Conservation (phyloP, 1,140 invertebrate genomes). For the Lineus longissimus region DNA sequence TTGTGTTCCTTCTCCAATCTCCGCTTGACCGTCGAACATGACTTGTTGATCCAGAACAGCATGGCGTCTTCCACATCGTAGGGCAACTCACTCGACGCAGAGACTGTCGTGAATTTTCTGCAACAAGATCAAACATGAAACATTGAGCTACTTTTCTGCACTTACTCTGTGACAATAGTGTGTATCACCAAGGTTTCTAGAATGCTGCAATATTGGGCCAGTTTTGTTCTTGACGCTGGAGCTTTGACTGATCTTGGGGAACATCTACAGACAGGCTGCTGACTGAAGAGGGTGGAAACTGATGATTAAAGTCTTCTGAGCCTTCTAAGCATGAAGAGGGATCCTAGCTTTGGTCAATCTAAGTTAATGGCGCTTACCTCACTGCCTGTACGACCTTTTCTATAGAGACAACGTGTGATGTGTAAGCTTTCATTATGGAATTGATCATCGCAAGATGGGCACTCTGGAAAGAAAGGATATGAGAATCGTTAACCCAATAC, state of each 20-base stretch:
- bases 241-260: too few relatives aligned
- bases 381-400: constrained; percentile 84
- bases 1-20: constrained; percentile 12
- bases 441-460: constrained; percentile 96
- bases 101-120: constrained; percentile 55
- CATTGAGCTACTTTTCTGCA: too few relatives aligned
- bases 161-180: background rate
- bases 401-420: constrained; percentile 85
- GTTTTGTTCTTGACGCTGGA: too few relatives aligned
- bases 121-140: constrained; percentile 24
- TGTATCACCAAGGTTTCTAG: too few relatives aligned
- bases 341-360: too few relatives aligned
- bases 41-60: constrained; percentile 86
- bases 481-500: too few relatives aligned
- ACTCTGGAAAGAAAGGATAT: constrained; percentile 62
- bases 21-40: constrained; percentile 59
- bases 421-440: constrained; percentile 91
- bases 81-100: constrained; percentile 59
- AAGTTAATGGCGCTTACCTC: constrained; percentile 51
- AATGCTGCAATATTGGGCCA: too few relatives aligned
- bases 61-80: constrained; percentile 79
- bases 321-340: too few relatives aligned
- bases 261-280: too few relatives aligned
- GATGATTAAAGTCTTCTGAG: too few relatives aligned
- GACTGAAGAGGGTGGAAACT: too few relatives aligned